Evolutionary conservation across 92 coral and sea anemone species (phyloP).

Genomic region (Isaurus tuberculatus): DNA sequence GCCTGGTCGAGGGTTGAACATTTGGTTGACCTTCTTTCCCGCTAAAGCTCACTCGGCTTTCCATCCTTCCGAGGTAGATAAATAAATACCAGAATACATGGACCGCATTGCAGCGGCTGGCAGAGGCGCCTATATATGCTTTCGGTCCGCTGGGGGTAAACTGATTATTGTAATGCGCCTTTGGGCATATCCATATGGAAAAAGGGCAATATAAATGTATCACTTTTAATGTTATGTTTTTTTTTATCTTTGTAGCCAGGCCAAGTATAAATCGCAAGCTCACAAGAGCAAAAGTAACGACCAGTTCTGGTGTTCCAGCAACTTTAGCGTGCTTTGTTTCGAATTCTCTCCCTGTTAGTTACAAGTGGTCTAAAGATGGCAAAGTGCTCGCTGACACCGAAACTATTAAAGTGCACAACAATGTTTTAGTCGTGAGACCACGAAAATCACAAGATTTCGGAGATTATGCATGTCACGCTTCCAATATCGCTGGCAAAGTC

Average conservation of each 20-base stretch:
- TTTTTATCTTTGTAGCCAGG: neutral
- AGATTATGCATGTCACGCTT: neutral
- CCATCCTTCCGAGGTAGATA: too few species aligned
- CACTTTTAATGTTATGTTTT: neutral
- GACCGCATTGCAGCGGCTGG: too few species aligned
- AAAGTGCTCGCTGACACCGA: neutral
- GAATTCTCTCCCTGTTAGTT: neutral
- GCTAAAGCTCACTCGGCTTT: too few species aligned
- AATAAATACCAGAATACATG: too few species aligned
- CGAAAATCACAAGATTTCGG: neutral
- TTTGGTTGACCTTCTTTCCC: too few species aligned
- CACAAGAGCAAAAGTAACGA: neutral
- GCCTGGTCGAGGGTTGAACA: too few species aligned
- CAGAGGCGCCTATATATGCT: too few species aligned
- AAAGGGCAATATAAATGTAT: too few species aligned
- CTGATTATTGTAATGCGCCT: too few species aligned
- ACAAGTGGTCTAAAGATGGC: constrained; percentile 2
- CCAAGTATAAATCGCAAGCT: neutral
- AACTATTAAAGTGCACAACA: neutral
- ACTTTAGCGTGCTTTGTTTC: neutral
- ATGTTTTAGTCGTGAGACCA: neutral
- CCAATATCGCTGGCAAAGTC: neutral
- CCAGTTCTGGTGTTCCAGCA: neutral
- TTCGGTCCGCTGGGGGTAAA: too few species aligned
- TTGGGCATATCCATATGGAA: too few species aligned